Evolutionary conservation across 2,113 vertebrate genomes (phyloP), one percentile per base, ranked within the genome.

Genomic region (Thinocorus orbignyianus): DNA sequence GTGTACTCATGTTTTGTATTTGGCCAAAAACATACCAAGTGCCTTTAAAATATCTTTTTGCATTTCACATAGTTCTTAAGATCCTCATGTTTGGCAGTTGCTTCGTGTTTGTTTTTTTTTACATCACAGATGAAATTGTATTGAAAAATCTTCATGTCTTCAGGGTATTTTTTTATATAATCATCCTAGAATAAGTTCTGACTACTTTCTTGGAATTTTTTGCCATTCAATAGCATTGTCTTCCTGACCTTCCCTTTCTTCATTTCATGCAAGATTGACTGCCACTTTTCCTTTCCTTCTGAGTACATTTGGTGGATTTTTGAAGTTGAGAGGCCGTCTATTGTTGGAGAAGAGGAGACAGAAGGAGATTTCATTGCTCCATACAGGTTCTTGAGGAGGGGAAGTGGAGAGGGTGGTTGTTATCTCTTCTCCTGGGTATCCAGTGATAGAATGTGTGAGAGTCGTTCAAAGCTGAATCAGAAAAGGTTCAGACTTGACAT

Each of bases 361-460:
- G n/a, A 65, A 20, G 28, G 7, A 7, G 4, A 35, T 15, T 7
- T 69, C 7, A 0, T 41, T 49, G 6, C 28, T 81, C 10, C 65
- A 17, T 60, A 13, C 25, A 42, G 7, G 5, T 80, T 77, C 13
- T 4, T 66, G 58, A 49, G 25, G 9, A 48, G 24, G 11, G 26
- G 30, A 82, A 24, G 6, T 22, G 31, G 20, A 72, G 31, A 46
- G 25, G 12, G 28, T 64, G 18, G 6, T 76, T 23, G 17, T 72
- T 52, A 68, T 5, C 31, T 54, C 30, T 86, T 74, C 15, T 42
- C 17, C 5, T 2, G 23, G 10, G 6, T 42, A n/a, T 54, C n/a
- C 31, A 16, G 7, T 55, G 35, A 4, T 3, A 55, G 48, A 25
- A 31, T 3, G 3, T 0, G 1, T 70, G 33, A 10, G 33, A 46